Evolutionary conservation across 2,797 vertebrate genomes (phyloP).

Genomic region (Cottoperca gobio): DNA sequence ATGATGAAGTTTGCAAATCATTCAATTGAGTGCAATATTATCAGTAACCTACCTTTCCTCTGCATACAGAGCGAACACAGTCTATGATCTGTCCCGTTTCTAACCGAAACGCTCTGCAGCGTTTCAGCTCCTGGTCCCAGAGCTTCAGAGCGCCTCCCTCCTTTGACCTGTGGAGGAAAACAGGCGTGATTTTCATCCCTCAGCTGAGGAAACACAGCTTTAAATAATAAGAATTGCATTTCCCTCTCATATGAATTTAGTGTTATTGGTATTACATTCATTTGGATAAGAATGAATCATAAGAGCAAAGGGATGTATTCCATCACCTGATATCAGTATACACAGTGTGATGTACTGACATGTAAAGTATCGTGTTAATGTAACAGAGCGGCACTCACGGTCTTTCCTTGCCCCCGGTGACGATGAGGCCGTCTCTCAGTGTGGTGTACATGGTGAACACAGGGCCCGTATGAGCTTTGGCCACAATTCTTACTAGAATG

Average conservation of each 20-base stretch:
- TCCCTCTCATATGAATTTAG: neutral
- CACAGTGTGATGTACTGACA: neutral
- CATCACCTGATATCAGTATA: neutral
- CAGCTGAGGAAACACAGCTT: neutral
- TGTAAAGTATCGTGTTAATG: neutral
- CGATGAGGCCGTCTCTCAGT: conserved; percentile 94
- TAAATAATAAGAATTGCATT: neutral
- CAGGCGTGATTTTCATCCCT: neutral
- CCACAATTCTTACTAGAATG: conserved; percentile 95
- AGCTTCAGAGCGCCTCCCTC: conserved; percentile 97
- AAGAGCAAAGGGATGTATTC: neutral
- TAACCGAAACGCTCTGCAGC: conserved; percentile 95
- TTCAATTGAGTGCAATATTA: neutral
- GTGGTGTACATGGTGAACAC: conserved; percentile 99
- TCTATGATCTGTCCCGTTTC: conserved; percentile 94
- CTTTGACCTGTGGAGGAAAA: conserved; percentile 87
- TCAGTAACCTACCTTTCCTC: conserved; percentile 88
- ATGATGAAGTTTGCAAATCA: neutral
- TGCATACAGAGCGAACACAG: conserved; percentile 94
- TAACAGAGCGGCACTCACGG: conserved; percentile 87
- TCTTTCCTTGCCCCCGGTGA: conserved; percentile 98
- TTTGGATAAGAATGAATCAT: neutral
- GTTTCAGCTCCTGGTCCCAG: conserved; percentile 97
- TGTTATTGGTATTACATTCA: neutral
- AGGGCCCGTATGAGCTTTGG: conserved; percentile 97